Evolutionary conservation across 2,797 vertebrate genomes (phyloP).

Genomic region (Myripristis jacobus): DNA sequence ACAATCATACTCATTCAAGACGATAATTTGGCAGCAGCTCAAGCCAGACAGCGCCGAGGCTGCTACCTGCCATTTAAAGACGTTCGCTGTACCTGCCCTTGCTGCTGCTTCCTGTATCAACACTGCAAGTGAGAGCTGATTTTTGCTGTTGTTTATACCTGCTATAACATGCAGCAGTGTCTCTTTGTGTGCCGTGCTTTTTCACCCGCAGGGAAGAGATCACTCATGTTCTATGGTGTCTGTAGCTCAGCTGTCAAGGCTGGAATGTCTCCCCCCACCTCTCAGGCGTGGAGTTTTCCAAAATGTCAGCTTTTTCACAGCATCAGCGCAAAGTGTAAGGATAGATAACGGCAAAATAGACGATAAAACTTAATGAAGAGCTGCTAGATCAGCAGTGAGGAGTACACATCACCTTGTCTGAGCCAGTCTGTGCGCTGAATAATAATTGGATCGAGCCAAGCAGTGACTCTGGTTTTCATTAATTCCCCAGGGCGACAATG

Average conservation of each 20-base stretch:
- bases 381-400: not conserved
- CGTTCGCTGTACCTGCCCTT: not conserved
- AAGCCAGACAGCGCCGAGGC: not conserved
- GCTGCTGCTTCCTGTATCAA: not conserved
- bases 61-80: not conserved
- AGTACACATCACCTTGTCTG: not conserved
- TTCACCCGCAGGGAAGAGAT: conserved; percentile 19
- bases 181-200: conserved; percentile 13
- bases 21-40: not conserved
- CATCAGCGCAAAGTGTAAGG: not conserved
- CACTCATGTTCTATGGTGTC: conserved; percentile 20
- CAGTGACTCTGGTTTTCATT: conserved; percentile 16
- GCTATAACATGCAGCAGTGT: conserved; percentile 28
- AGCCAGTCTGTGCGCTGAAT: conserved; percentile 6
- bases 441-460: conserved; percentile 1
- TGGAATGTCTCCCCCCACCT: conserved; percentile 23
- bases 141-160: conserved; percentile 19
- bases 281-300: conserved; percentile 5
- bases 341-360: conserved; percentile 3
- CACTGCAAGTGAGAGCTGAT: not conserved
- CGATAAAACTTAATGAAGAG: not conserved
- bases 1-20: conserved; percentile 11
- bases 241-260: conserved; percentile 23
- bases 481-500: not conserved
- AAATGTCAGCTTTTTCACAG: conserved; percentile 14